A percentile compares a stretch with the other conserved stretches of the same genome.
Evolutionary conservation across 2,113 vertebrate species (phyloP).

Genomic region (Chaetodon trifascialis): DNA sequence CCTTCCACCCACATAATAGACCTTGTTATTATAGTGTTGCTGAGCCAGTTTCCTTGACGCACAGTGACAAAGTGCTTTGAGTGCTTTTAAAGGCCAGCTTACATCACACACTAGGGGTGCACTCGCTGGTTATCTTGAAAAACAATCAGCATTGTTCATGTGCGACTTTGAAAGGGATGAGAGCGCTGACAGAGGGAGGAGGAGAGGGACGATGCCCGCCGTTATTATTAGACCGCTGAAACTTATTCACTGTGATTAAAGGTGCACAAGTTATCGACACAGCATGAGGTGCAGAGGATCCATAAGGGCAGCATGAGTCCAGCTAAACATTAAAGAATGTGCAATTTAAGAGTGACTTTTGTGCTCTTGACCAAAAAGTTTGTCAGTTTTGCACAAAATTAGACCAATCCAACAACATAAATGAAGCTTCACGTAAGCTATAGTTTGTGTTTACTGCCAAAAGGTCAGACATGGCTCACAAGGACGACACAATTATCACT

Average conservation of each 20-base stretch:
- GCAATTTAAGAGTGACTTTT: background rate
- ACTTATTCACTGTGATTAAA: constrained; percentile 1
- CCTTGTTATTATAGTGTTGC: constrained; percentile 27
- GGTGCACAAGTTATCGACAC: background rate
- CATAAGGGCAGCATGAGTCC: background rate
- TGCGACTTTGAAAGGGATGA: constrained; percentile 35
- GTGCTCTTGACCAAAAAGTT: background rate
- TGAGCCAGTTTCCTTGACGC: constrained; percentile 53
- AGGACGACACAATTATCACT: too few species aligned
- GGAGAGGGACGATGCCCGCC: constrained; percentile 11
- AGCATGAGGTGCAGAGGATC: background rate
- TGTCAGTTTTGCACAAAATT: too few species aligned
- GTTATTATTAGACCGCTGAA: constrained; percentile 40
- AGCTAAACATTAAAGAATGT: background rate
- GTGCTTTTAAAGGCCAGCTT: constrained; percentile 58
- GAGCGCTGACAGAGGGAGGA: constrained; percentile 11
- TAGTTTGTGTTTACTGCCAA: background rate
- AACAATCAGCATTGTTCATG: constrained; percentile 41
- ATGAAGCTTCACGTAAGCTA: too few species aligned
- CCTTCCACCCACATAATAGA: constrained; percentile 24
- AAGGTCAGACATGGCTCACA: background rate
- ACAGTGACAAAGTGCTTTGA: constrained; percentile 55
- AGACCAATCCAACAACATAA: too few species aligned
- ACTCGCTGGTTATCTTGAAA: constrained; percentile 40
- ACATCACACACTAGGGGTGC: constrained; percentile 24